Evolutionary conservation across 2,113 vertebrate species (phyloP), one percentile per base, ranked within the genome.

Genomic region (Ictalurus punctatus): DNA sequence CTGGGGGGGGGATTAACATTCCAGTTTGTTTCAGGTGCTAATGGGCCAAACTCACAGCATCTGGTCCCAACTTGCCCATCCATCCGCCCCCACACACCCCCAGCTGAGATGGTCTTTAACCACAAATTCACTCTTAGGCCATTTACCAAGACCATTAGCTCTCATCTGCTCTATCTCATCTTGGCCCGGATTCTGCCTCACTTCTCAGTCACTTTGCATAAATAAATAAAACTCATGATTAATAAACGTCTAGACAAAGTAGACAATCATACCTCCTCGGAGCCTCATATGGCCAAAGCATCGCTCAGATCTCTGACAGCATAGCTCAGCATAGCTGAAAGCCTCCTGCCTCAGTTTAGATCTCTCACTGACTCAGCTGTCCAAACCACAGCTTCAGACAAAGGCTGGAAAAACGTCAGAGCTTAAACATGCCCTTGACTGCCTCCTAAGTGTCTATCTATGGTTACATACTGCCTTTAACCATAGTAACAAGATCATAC

Each of bases 251-350:
- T 83, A 83, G 81, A 83, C 81, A 6, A 44, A 40, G 37, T 44
- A 48, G 44, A 48, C 44, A 27, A 83, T n/a, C 67, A 3, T 54
- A 85, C 44, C 67, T 40, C 19, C 58, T 54, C 71, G 21, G 25
- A 69, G 73, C 44, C 85, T 27, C 30, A 3, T 61, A 82, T 76
- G 79, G 78, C 65, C 71, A 52, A n/a, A 59, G 59, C 34, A 86
- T 87, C 84, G 85, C 85, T 85, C 92, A 89, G 89, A 89, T 93
- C 88, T 92, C 81, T 80, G 92, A 93, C 92, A 93, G 23, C 4
- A 94, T 92, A 95, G 94, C 93, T 93, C 92, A 93, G 80, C 80
- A 61, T 59, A 94, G 94, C 94, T 93, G 91, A 93, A 94, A 87
- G 78, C 90, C 91, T 88, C 85, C 85, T 88, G 82, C 90, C 84